A percentile compares a stretch with the other conserved stretches of the same genome.
These are phyloP conservation scores for Caenorhabditis doughertyi DNA, from an alignment of 2,888 invertebrate species.

Conservation along the genomic window DNA sequence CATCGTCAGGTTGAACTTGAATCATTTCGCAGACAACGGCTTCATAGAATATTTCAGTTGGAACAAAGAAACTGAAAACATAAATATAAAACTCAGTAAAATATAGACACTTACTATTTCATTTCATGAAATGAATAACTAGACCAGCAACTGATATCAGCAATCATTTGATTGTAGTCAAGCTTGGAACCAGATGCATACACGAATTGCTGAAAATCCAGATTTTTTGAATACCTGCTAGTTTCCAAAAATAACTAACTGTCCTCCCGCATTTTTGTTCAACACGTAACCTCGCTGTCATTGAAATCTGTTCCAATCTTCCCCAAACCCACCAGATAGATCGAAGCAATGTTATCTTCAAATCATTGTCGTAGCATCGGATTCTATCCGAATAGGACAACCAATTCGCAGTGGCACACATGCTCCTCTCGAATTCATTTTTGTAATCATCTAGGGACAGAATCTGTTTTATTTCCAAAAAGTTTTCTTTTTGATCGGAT, in stretches of 20 bases:
- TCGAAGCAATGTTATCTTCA: neutral
- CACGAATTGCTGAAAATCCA: conserved; percentile 25
- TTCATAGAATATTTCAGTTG: conserved; percentile 27
- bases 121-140: conserved; percentile 22
- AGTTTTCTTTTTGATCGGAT: neutral
- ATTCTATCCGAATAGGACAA: conserved; percentile 14
- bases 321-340: conserved; percentile 17
- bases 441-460: neutral
- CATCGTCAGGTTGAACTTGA: conserved; percentile 27
- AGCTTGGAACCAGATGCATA: neutral
- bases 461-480: neutral
- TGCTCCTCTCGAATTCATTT: neutral
- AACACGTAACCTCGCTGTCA: conserved; percentile 23
- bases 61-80: conserved; percentile 21
- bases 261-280: conserved; percentile 4
- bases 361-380: neutral
- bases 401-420: conserved; percentile 23
- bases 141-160: conserved; percentile 18
- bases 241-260: neutral
- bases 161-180: neutral
- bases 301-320: conserved; percentile 11
- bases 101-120: neutral
- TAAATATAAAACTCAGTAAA: neutral
- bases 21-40: conserved; percentile 18
- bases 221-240: neutral